Evolutionary conservation across 1,140 invertebrate genomes (phyloP).

Genomic region (Harpegnathos saltator): DNA sequence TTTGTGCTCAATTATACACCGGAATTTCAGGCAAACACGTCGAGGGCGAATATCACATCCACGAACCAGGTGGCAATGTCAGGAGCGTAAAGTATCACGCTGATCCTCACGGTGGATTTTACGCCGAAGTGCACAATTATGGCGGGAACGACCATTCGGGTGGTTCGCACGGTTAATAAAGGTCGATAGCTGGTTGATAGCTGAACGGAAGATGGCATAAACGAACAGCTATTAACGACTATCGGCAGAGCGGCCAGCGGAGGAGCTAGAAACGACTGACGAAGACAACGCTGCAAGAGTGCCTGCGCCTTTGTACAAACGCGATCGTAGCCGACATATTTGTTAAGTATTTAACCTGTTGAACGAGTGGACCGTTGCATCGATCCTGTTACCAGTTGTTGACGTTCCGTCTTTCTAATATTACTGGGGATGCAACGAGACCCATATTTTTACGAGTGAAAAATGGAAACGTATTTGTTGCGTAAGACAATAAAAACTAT

Average conservation of each 20-base stretch:
- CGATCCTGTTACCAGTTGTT: not conserved
- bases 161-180: constrained; percentile 55
- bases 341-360: not conserved
- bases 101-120: constrained; percentile 79
- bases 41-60: constrained; percentile 78
- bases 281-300: not conserved
- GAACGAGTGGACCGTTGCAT: not conserved
- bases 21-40: constrained; percentile 71
- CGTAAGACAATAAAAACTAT: too few species aligned
- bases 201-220: not conserved
- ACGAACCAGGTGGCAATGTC: constrained; percentile 81
- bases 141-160: constrained; percentile 79
- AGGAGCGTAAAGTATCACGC: constrained; percentile 82
- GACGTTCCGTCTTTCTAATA: too few species aligned
- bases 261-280: constrained; percentile 4
- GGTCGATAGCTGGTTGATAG: constrained; percentile 1
- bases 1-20: not conserved
- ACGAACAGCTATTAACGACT: not conserved
- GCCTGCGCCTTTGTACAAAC: constrained; percentile 25
- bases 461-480: too few species aligned
- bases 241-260: not conserved
- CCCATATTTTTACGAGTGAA: too few species aligned
- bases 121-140: constrained; percentile 80
- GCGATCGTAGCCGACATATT: constrained; percentile 13
- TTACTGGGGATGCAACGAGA: too few species aligned